phyloP scores from a whole-genome alignment of 2,888 invertebrate species.

The Steinernema scapterisci region DNA sequence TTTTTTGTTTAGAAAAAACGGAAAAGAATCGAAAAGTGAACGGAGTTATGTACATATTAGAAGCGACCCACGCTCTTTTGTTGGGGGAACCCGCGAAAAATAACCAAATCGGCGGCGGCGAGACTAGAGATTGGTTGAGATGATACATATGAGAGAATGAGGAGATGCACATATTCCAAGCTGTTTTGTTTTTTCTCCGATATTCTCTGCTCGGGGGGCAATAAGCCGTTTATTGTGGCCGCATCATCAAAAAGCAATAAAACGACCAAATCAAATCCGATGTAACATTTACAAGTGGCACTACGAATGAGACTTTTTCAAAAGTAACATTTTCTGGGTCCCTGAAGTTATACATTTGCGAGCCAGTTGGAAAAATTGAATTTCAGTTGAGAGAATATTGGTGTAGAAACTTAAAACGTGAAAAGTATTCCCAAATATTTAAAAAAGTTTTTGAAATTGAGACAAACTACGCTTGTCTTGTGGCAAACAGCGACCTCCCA shows the following conservation, averaged over 20 bases:
- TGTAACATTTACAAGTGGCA: slow-evolving; percentile 20
- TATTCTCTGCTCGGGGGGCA: background rate
- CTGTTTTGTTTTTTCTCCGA: background rate
- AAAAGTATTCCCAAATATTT: no score
- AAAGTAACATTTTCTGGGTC: background rate
- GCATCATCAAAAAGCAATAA: background rate
- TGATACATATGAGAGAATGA: background rate
- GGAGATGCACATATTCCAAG: background rate
- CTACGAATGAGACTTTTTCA: no score
- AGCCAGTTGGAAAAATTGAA: no score
- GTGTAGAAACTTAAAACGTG: no score
- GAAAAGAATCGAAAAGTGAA: no score
- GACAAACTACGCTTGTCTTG: no score
- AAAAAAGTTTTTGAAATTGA: no score
- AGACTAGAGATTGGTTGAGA: background rate
- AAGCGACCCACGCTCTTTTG: background rate
- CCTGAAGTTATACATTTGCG: background rate
- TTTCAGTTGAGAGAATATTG: no score
- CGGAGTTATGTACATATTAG: background rate
- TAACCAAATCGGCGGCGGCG: background rate
- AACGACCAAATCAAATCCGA: slow-evolving; percentile 29
- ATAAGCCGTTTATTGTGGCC: slow-evolving; percentile 26
- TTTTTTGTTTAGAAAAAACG: no score
- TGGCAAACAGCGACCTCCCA: no score
- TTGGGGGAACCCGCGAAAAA: background rate